Percentiles rank a stretch among this genome's conserved stretches.
phyloP scores from a whole-genome alignment of 64 coral and sea anemone species.

The Actinia tenebrosa region DNA sequence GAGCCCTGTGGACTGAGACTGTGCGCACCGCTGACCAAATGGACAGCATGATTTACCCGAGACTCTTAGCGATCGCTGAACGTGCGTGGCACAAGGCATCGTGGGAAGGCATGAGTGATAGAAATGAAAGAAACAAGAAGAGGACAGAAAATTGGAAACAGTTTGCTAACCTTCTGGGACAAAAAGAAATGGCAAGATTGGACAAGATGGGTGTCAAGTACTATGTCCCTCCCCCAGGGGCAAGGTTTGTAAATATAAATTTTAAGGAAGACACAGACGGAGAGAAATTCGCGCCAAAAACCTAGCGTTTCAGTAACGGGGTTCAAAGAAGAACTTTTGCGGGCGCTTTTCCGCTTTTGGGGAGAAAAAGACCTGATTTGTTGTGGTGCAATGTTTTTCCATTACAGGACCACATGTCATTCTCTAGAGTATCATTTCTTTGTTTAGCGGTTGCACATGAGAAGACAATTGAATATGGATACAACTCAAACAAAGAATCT shows the following conservation, averaged over 20 bases:
- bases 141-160: slow-evolving; percentile 42
- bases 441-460: no score
- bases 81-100: slow-evolving; percentile 70
- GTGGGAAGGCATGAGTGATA: slow-evolving; percentile 61
- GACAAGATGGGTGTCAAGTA: slow-evolving; percentile 59
- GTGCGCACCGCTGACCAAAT: slow-evolving; percentile 74
- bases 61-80: slow-evolving; percentile 72
- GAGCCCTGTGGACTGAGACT: slow-evolving; percentile 77
- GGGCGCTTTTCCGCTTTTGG: no score
- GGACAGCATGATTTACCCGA: slow-evolving; percentile 75
- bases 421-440: no score
- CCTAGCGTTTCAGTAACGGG: no score
- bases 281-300: no score
- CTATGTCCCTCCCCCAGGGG: slow-evolving; percentile 60
- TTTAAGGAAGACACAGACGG: no score
- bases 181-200: slow-evolving; percentile 53
- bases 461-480: no score
- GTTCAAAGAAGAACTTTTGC: no score
- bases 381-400: no score
- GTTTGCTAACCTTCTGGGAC: slow-evolving; percentile 63
- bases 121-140: slow-evolving; percentile 32
- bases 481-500: no score
- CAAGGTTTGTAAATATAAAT: slow-evolving; percentile 47
- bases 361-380: no score
- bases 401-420: no score